These are phyloP conservation scores for Colistium nudipinnis DNA, from an alignment of 2,113 vertebrate species.

Conservation along the genomic window DNA sequence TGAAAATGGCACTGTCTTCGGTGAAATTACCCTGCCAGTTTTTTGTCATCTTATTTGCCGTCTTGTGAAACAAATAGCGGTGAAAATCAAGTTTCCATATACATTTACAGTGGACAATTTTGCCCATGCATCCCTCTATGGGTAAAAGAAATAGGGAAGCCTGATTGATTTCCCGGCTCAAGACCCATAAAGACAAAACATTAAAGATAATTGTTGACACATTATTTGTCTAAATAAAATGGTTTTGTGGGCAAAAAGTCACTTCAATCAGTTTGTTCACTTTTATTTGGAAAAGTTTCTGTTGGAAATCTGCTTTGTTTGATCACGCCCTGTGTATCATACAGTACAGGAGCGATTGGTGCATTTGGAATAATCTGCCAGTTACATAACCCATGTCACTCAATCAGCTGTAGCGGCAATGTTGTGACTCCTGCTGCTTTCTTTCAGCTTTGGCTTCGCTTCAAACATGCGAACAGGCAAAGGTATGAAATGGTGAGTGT, in stretches of 20 bases:
- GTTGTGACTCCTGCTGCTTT: conserved; percentile 62
- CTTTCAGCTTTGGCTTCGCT: conserved; percentile 26
- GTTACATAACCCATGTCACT: conserved; percentile 68
- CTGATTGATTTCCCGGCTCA: conserved; percentile 20
- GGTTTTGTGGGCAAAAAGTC: conserved; percentile 14
- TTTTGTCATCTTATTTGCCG: background rate
- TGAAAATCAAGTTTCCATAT: background rate
- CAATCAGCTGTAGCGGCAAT: conserved; percentile 65
- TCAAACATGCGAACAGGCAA: conserved; percentile 24
- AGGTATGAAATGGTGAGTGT: background rate
- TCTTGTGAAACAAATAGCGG: background rate
- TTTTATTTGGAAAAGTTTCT: background rate
- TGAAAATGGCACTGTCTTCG: background rate
- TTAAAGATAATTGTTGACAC: background rate
- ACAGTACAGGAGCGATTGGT: conserved; percentile 16
- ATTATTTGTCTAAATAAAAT: background rate
- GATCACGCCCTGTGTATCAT: conserved; percentile 14
- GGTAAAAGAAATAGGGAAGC: background rate
- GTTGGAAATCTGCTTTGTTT: background rate
- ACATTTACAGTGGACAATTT: too few species aligned
- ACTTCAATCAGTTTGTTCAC: background rate
- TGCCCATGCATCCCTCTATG: background rate
- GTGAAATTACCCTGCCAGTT: background rate
- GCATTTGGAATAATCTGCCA: conserved; percentile 57
- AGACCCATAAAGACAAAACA: background rate